phyloP scores from a whole-genome alignment of 2,888 invertebrate species.

The Archips xylosteana region DNA sequence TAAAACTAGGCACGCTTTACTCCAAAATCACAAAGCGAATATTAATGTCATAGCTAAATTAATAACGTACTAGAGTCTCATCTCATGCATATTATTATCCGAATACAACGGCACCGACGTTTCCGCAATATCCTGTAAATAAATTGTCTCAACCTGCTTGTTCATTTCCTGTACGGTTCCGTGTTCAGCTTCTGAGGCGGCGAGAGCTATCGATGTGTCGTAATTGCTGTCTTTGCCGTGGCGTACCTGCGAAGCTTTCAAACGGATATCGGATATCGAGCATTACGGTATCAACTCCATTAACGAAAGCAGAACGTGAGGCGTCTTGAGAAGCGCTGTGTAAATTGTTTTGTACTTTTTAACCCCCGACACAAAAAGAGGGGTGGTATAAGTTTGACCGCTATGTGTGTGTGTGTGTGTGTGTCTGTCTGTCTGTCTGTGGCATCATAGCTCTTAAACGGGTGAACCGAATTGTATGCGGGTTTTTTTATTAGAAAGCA shows the following conservation, averaged over 20 bases:
- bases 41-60: not conserved
- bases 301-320: not conserved
- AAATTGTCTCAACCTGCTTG: constrained; percentile 40
- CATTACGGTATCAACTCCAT: constrained; percentile 9
- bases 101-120: constrained; percentile 14
- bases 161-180: constrained; percentile 35
- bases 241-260: constrained; percentile 10
- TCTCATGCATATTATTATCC: constrained; percentile 36
- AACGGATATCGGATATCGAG: constrained; percentile 11
- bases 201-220: constrained; percentile 13
- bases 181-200: not conserved
- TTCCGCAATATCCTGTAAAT: constrained; percentile 41
- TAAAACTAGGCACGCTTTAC: not conserved
- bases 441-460: too few relatives aligned
- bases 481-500: too few relatives aligned
- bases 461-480: too few relatives aligned
- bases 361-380: too few relatives aligned
- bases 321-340: not conserved
- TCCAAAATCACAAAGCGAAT: constrained; percentile 1
- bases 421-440: too few relatives aligned
- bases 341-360: not conserved
- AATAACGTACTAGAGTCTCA: constrained; percentile 7
- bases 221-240: constrained; percentile 32
- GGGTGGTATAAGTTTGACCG: too few relatives aligned
- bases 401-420: too few relatives aligned